Conservation (phyloP, 2,113 vertebrate species). For the Empidonax alnorum region DNA sequence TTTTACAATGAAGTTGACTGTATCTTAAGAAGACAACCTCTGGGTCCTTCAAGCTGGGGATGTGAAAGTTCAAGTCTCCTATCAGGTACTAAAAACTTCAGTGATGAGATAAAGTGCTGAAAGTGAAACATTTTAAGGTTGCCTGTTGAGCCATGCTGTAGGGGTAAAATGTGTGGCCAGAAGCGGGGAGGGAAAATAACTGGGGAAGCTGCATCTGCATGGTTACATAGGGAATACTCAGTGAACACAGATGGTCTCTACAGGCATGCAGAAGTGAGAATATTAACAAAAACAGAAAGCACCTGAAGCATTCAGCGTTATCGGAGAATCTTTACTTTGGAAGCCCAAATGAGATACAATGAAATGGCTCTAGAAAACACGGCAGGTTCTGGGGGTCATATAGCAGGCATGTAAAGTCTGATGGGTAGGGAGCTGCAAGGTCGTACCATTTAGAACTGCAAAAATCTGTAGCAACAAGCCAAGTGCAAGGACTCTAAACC, state of each 20-base stretch:
- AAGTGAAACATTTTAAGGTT: neutral
- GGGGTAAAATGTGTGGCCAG: neutral
- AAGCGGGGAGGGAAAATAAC: neutral
- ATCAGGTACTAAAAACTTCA: slow-evolving; percentile 15
- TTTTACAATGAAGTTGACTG: slow-evolving; percentile 88
- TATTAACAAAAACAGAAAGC: neutral
- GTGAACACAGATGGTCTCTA: neutral
- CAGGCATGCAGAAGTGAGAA: neutral
- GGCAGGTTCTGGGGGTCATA: neutral
- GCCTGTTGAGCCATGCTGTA: neutral
- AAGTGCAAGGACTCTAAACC: neutral
- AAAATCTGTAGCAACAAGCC: neutral
- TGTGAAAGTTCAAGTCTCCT: slow-evolving; percentile 43
- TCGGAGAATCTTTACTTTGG: neutral
- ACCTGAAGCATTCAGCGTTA: fast-evolving
- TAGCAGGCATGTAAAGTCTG: neutral
- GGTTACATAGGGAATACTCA: neutral
- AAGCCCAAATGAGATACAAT: neutral
- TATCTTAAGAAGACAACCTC: slow-evolving; percentile 74
- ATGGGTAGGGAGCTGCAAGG: neutral
- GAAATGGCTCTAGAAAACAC: neutral
- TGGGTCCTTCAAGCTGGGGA: slow-evolving; percentile 31
- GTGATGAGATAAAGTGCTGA: neutral
- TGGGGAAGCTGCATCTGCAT: neutral
- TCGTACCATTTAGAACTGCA: neutral